Conservation (phyloP, 2,888 invertebrate species). For the Calliphora vomitoria region DNA sequence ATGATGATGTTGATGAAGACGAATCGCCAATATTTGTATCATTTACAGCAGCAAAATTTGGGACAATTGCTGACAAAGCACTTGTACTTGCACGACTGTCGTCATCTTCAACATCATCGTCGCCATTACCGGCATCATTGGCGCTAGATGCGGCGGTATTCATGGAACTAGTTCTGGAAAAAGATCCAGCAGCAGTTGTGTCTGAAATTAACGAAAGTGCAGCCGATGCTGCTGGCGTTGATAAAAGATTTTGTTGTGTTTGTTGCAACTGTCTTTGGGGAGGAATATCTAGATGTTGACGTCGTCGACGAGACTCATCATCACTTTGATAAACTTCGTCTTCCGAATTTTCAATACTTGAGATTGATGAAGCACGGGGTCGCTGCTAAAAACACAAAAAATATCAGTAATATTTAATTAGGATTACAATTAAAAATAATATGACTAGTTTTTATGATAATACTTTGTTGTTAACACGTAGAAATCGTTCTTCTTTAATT, state of each 20-base stretch:
- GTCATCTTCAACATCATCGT: conserved; percentile 32
- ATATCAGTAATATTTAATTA: background rate
- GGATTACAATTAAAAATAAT: background rate
- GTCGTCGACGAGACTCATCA: conserved; percentile 56
- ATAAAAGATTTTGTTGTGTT: conserved; percentile 3
- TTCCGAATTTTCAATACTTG: conserved; percentile 78
- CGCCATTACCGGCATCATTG: conserved; percentile 24
- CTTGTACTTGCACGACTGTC: conserved; percentile 62
- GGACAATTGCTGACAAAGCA: conserved; percentile 40
- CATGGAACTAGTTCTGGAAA: conserved; percentile 16
- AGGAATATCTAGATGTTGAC: conserved; percentile 28
- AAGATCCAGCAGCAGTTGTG: background rate
- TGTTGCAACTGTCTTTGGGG: conserved; percentile 24
- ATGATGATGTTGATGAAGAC: conserved; percentile 30
- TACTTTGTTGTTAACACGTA: conserved; percentile 76
- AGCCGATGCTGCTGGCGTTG: conserved; percentile 27
- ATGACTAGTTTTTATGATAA: background rate
- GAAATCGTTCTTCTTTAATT: conserved; percentile 79
- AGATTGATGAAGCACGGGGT: conserved; percentile 70
- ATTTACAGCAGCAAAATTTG: conserved; percentile 14
- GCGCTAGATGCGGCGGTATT: background rate
- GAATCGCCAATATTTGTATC: conserved; percentile 26
- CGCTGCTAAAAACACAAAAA: conserved; percentile 42
- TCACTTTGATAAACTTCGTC: conserved; percentile 76
- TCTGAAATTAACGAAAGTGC: conserved; percentile 30